Base-by-base conservation (phyloP, 2,888 invertebrate species). In the Epinotia brunnichana region DNA sequence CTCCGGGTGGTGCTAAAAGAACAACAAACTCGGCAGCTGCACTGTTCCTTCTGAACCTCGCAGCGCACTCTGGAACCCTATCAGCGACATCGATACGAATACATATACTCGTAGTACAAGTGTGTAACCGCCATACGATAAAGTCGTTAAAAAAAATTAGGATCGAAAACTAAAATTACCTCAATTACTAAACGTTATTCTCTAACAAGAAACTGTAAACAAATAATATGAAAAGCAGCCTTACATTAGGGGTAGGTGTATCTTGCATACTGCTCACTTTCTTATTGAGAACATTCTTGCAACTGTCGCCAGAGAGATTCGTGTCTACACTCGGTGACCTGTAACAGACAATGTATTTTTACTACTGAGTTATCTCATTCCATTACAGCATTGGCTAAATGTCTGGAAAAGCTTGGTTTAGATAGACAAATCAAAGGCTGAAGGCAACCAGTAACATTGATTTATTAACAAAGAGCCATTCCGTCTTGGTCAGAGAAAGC, bases 291-390 rank as follows among this genome's bases (percentile, higher is more conserved):
- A 87, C 81, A 78, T 90, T 89, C 83, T 94, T 95, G 75, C 90
- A 92, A 82, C 94, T 94, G 68, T 94, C 94, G 73, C 92, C 94
- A 1, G 94, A 94, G 74, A 95, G 90, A 83, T 95, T 95, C 24
- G 95, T 95, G 80, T 96, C 96, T 29, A 95, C 95, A 84, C 95
- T 96, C 78, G 95, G 95, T 75, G 95, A 95, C 81, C 95, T 94
- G 86, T 75, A 90, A 89, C 57, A 41, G 53, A 69, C 35, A 51
- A 41, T 29, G 17, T 9, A 29, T 15, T 57, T 15, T 24, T 54
- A 66, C 13, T 9, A 5, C 15, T 19, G 9, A 64, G 1, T 63
- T 21, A 69, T 7, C 48, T 29, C 7, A 63, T 7, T n/a, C 19
- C 9, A 1, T 35, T 17, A 53, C 2, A 13, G 5, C n/a, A 29